A percentile compares a stretch with the other conserved stretches of the same genome.
phyloP scores from a whole-genome alignment of 2,888 invertebrate genomes.

The Allophyes oxyacanthae region DNA sequence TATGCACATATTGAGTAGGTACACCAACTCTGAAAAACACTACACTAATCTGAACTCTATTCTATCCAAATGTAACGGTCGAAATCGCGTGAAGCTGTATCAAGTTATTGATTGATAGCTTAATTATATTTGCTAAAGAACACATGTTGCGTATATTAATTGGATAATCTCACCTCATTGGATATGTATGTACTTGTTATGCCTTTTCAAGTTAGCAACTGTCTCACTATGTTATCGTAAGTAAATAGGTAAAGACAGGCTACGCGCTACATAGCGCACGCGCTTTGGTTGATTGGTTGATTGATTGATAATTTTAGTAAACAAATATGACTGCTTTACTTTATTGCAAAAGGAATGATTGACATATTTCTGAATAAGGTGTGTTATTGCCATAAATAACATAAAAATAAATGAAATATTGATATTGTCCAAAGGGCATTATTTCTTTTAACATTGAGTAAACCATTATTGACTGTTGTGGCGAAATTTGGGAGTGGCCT shows the following conservation, averaged over 20 bases:
- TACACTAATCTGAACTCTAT: conserved; percentile 24
- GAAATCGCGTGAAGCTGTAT: conserved; percentile 11
- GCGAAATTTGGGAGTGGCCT: no score
- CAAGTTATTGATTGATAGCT: conserved; percentile 37
- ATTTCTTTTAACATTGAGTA: no score
- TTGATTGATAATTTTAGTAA: conserved; percentile 33
- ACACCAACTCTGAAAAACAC: conserved; percentile 6
- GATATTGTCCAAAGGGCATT: no score
- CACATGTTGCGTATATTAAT: conserved; percentile 25
- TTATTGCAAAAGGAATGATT: conserved; percentile 22
- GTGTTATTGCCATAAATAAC: no score
- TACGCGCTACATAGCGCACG: neutral
- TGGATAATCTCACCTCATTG: conserved; percentile 28
- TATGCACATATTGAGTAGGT: conserved; percentile 29
- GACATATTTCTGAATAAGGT: conserved; percentile 12
- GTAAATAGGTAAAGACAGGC: conserved; percentile 23
- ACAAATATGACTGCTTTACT: conserved; percentile 18
- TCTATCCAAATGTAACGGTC: neutral
- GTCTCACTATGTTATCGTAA: neutral
- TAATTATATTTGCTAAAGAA: conserved; percentile 44
- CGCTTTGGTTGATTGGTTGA: conserved; percentile 29
- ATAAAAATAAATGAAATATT: no score
- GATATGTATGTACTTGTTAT: conserved; percentile 13
- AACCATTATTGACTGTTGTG: no score
- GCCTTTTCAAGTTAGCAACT: conserved; percentile 24